Percentiles rank a stretch among this genome's conserved stretches.
phyloP scores from a whole-genome alignment of 2,113 vertebrate species.

The Grallaria varia region DNA sequence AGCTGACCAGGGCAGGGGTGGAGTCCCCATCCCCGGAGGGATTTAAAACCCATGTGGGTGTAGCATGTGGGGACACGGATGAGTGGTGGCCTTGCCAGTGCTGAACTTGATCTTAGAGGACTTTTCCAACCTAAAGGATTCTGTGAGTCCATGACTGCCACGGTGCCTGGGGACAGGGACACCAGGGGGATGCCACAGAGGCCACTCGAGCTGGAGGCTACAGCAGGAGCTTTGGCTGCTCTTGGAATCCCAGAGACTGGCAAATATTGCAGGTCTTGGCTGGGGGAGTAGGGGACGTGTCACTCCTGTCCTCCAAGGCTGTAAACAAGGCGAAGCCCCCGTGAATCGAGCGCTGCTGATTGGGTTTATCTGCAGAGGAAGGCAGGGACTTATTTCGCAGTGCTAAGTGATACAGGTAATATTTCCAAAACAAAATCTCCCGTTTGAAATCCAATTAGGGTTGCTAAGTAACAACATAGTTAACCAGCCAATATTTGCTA shows the following conservation, averaged over 20 bases:
- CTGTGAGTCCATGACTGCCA: neutral
- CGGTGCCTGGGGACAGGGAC: accelerated
- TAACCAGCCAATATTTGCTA: constrained; percentile 65
- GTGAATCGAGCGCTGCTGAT: neutral
- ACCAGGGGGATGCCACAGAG: neutral
- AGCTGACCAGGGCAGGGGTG: neutral
- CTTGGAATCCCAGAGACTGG: neutral
- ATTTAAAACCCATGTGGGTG: neutral
- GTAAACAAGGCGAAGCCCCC: neutral
- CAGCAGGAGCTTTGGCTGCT: neutral
- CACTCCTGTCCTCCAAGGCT: neutral
- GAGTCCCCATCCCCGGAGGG: neutral
- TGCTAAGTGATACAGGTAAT: constrained; percentile 52
- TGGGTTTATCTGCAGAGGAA: constrained; percentile 30
- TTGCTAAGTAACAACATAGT: constrained; percentile 65
- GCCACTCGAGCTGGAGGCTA: neutral
- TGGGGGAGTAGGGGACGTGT: neutral
- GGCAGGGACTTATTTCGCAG: constrained; percentile 24
- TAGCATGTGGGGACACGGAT: neutral
- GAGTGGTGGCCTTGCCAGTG: neutral
- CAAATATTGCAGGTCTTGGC: neutral
- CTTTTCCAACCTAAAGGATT: neutral
- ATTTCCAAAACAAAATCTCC: constrained; percentile 65
- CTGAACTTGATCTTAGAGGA: neutral
- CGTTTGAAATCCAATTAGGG: constrained; percentile 65